These are phyloP conservation scores for Drosophila repleta DNA, from an alignment of 1,140 invertebrate genomes.

Conservation along the genomic window DNA sequence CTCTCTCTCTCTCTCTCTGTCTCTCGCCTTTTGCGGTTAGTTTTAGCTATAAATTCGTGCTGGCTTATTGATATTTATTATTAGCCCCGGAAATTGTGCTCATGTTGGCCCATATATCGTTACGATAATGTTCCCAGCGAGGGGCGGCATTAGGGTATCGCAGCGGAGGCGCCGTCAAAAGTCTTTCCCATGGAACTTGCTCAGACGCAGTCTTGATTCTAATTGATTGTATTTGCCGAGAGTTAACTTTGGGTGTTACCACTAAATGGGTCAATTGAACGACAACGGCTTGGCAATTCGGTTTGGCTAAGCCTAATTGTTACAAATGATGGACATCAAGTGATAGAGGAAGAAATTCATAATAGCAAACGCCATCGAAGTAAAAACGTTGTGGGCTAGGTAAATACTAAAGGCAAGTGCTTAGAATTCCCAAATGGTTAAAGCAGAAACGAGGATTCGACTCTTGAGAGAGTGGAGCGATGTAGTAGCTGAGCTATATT, in stretches of 20 bases:
- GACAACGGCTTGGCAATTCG: constrained; percentile 20
- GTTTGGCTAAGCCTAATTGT: constrained; percentile 14
- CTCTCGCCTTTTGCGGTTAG: constrained; percentile 67
- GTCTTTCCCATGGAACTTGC: too few relatives aligned
- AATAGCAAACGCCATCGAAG: not conserved
- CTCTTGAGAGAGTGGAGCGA: too few relatives aligned
- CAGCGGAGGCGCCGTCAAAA: constrained; percentile 8
- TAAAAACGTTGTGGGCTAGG: not conserved
- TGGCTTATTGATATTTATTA: constrained; percentile 80
- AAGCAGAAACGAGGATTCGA: not conserved
- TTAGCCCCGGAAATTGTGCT: constrained; percentile 72
- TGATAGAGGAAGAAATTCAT: constrained; percentile 7
- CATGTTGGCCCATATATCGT: constrained; percentile 48
- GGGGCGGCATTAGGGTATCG: constrained; percentile 1
- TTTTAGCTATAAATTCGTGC: constrained; percentile 71
- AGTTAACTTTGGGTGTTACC: constrained; percentile 13
- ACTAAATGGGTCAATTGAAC: constrained; percentile 39
- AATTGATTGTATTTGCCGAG: constrained; percentile 42
- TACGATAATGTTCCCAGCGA: constrained; percentile 28
- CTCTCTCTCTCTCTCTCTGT: too few relatives aligned
- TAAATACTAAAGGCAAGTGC: not conserved
- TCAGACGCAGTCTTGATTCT: constrained; percentile 7
- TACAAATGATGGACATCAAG: not conserved
- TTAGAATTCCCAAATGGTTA: not conserved
- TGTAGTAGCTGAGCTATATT: too few relatives aligned